A percentile compares a stretch with the other conserved stretches of the same genome.
Evolutionary conservation across 2,888 invertebrate genomes (phyloP).

Genomic region (Drosophila austrosaltans): DNA sequence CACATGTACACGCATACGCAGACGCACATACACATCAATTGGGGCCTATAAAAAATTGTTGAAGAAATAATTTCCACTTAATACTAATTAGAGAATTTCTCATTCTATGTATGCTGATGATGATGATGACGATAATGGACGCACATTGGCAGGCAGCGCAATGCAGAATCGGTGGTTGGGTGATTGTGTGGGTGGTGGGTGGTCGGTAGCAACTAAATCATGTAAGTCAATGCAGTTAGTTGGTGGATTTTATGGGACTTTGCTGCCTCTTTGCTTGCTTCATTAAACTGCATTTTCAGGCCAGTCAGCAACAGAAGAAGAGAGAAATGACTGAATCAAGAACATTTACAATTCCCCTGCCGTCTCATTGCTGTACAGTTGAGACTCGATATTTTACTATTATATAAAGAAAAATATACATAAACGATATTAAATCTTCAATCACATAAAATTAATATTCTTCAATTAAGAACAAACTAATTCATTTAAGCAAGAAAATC

Average conservation of each 20-base stretch:
- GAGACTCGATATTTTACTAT: slow-evolving; percentile 9
- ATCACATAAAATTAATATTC: too few relatives aligned
- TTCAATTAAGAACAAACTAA: too few relatives aligned
- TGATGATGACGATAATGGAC: slow-evolving; percentile 36
- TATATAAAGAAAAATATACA: too few relatives aligned
- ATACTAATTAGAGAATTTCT: slow-evolving; percentile 70
- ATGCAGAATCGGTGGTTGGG: neutral
- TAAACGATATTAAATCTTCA: too few relatives aligned
- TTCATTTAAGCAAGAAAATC: too few relatives aligned
- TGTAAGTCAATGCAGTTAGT: slow-evolving; percentile 73
- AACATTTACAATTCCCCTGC: slow-evolving; percentile 65
- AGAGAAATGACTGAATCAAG: slow-evolving; percentile 33
- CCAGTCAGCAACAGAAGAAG: slow-evolving; percentile 64
- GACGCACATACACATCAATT: slow-evolving; percentile 50
- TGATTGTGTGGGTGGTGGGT: neutral
- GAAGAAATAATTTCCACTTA: slow-evolving; percentile 77
- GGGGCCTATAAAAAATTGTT: slow-evolving; percentile 57
- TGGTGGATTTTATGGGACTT: slow-evolving; percentile 74
- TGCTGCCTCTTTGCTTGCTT: slow-evolving; percentile 57
- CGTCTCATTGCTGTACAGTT: slow-evolving; percentile 30
- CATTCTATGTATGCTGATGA: slow-evolving; percentile 3
- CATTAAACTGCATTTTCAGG: slow-evolving; percentile 71
- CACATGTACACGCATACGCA: slow-evolving; percentile 28
- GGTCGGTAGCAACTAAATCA: slow-evolving; percentile 52
- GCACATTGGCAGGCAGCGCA: slow-evolving; percentile 50